Evolutionary conservation across 2,888 invertebrate species (phyloP).

Genomic region (Neoitamus cyanurus): DNA sequence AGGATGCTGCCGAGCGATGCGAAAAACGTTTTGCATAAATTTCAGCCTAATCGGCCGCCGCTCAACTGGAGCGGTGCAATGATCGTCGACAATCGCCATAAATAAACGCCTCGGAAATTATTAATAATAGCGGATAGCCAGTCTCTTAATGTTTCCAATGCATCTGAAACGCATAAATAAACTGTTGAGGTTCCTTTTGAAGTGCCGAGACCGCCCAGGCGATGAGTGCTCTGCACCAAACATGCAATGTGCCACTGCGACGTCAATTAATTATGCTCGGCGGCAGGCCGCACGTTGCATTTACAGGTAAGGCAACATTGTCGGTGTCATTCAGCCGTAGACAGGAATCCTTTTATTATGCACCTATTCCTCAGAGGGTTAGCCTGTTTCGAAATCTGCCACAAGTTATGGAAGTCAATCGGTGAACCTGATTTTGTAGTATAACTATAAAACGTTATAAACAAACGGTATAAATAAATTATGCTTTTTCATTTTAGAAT

Average conservation of each 20-base stretch:
- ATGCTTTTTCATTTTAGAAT: no score
- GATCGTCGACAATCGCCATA: slow-evolving; percentile 7
- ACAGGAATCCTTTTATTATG: background rate
- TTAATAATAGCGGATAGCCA: slow-evolving; percentile 38
- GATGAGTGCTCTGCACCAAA: slow-evolving; percentile 28
- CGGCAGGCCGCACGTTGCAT: slow-evolving; percentile 26
- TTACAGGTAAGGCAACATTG: slow-evolving; percentile 37
- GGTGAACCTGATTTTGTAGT: background rate
- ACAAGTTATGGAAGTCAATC: background rate
- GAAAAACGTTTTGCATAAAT: background rate
- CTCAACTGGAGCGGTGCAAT: background rate
- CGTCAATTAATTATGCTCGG: slow-evolving; percentile 44
- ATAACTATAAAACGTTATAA: no score
- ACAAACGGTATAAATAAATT: no score
- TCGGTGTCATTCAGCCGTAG: background rate
- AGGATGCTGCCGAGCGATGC: background rate
- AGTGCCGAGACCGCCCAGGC: slow-evolving; percentile 47
- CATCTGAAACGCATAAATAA: slow-evolving; percentile 27
- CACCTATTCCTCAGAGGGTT: background rate
- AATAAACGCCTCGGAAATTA: slow-evolving; percentile 45
- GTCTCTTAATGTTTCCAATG: slow-evolving; percentile 4
- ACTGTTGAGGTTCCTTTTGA: slow-evolving; percentile 37
- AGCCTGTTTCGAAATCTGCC: background rate
- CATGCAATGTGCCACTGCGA: slow-evolving; percentile 46
- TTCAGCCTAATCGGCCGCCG: background rate